Evolutionary conservation across 1,140 invertebrate species (phyloP).

Genomic region (Harlomillsia oculata): DNA sequence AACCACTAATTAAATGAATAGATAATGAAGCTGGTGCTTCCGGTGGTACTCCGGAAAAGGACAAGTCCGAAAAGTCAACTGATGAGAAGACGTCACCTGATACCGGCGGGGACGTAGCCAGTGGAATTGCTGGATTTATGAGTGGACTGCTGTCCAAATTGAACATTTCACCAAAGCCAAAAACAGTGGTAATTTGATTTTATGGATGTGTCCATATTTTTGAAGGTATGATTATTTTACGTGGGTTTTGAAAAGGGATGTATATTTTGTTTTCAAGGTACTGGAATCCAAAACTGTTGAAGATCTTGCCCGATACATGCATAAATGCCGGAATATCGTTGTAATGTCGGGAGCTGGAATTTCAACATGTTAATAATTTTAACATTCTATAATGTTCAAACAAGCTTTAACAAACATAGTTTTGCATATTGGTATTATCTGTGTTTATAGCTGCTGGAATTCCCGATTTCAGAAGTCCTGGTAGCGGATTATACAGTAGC

Average conservation of each 20-base stretch:
- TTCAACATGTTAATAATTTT: conserved; percentile 68
- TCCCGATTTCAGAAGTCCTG: conserved; percentile 84
- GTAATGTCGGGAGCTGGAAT: conserved; percentile 91
- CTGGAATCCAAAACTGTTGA: conserved; percentile 52
- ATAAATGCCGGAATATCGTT: conserved; percentile 75
- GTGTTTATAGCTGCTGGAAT: conserved; percentile 74
- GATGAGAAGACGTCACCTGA: background rate
- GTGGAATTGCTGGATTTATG: conserved; percentile 1
- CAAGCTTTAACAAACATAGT: background rate
- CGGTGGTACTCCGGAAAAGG: too few relatives aligned
- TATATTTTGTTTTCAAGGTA: conserved; percentile 45
- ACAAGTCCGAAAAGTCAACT: too few relatives aligned
- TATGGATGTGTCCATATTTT: too few relatives aligned
- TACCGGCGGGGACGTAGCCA: background rate
- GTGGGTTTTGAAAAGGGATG: too few relatives aligned
- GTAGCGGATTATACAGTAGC: conserved; percentile 84
- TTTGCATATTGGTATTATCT: background rate
- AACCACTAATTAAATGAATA: too few relatives aligned
- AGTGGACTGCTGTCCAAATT: conserved; percentile 1
- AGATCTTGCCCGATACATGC: conserved; percentile 60
- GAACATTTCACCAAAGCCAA: conserved; percentile 2
- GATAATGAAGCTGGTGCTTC: too few relatives aligned
- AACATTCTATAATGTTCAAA: background rate
- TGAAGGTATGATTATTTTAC: too few relatives aligned
- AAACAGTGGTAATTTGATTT: conserved; percentile 8